Percentiles rank a stretch among this genome's conserved stretches.
phyloP scores from a whole-genome alignment of 2,113 vertebrate genomes.

The Phoxinus phoxinus region DNA sequence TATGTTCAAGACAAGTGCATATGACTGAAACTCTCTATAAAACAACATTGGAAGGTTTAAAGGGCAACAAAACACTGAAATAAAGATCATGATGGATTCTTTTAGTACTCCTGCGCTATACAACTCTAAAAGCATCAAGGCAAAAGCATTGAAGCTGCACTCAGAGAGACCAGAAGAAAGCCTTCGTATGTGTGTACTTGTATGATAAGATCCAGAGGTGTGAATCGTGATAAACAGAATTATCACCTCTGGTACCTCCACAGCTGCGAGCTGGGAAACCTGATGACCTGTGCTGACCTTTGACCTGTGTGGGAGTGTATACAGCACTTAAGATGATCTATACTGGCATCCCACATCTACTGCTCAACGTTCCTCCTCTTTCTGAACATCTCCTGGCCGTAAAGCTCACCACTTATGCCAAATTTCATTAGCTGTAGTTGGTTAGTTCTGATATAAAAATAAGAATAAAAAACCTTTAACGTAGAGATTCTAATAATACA shows the following conservation, averaged over 20 bases:
- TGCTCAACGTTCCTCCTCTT: neutral
- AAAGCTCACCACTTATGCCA: neutral
- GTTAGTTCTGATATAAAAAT: neutral
- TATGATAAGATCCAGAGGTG: neutral
- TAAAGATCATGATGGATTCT: neutral
- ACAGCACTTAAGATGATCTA: slow-evolving; percentile 25
- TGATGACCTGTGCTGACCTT: slow-evolving; percentile 17
- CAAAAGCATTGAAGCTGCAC: neutral
- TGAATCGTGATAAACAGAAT: neutral
- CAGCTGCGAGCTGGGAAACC: neutral
- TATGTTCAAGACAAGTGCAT: neutral
- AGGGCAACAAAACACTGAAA: neutral
- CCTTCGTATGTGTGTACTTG: neutral
- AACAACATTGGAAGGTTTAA: slow-evolving; percentile 3
- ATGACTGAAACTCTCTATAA: neutral
- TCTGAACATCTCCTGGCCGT: slow-evolving; percentile 4
- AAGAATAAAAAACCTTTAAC: neutral
- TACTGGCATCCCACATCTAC: slow-evolving; percentile 2
- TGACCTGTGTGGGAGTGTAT: slow-evolving; percentile 10
- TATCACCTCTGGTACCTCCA: slow-evolving; percentile 18
- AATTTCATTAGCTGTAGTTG: neutral
- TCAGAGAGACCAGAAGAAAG: neutral
- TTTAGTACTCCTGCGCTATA: slow-evolving; percentile 7
- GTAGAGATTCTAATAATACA: neutral
- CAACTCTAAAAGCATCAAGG: slow-evolving; percentile 4